Conservation (phyloP, 2,888 invertebrate species). For the Phengaris arion region DNA sequence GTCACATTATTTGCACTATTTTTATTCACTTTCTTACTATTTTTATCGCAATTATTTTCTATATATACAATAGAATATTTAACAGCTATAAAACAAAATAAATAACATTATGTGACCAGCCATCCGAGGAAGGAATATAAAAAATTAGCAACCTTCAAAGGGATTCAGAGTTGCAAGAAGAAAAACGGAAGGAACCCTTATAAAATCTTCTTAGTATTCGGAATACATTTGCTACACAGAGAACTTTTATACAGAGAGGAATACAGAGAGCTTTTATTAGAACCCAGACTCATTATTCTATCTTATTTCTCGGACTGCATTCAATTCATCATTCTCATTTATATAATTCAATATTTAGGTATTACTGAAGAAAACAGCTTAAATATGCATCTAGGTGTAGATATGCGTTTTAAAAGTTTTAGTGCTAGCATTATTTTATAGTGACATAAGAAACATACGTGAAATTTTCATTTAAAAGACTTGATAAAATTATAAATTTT, state of each 20-base stretch:
- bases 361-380: background rate
- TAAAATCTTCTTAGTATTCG: constrained; percentile 1
- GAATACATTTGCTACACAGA: too few species aligned
- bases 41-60: background rate
- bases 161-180: background rate
- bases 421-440: background rate
- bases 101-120: background rate
- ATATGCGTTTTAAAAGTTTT: background rate
- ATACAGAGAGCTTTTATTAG: background rate
- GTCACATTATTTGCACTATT: background rate
- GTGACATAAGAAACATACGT: background rate
- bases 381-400: background rate
- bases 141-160: background rate
- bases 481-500: too few species aligned
- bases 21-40: background rate
- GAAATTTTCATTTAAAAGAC: too few species aligned
- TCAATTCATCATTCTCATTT: background rate
- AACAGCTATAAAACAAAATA: too few species aligned
- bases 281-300: background rate
- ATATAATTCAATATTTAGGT: background rate
- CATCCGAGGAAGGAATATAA: background rate
- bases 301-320: constrained; percentile 8
- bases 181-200: constrained; percentile 17
- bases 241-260: too few species aligned
- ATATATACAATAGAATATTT: too few species aligned